Base-by-base conservation (phyloP, 2,888 invertebrate genomes). In the Ichneumon xanthorius region DNA sequence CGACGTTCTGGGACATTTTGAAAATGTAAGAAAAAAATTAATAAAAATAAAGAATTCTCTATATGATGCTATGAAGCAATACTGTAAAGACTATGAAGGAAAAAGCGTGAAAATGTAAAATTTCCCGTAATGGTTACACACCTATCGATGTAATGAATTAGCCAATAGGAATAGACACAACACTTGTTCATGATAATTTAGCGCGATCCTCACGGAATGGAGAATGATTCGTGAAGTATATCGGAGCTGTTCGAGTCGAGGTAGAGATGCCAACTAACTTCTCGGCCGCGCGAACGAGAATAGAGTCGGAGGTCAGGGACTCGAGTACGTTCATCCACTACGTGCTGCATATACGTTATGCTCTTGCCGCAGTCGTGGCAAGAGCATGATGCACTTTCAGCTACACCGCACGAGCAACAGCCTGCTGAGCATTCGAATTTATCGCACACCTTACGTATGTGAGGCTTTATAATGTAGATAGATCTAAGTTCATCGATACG, bases 301-400 rank as follows among this genome's bases (percentile, higher is more conserved):
- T 63, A n/a, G 63, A 33, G 63, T 63, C 63, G 63, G 63, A 63
- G 63, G 63, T 63, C 63, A 63, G 37, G 63, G 63, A 63, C 63
- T 63, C 63, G 30, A 30, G 63, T 30, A 63, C 37, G 19, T 37
- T 63, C 63, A 63, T 63, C 63, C 63, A 37, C 33, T 63, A 33
- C 63, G 37, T 16, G 9, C 37, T 37, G 37, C n/a, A 37, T 63
- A 33, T 37, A 63, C 7, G 16, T n/a, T 11, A n/a, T 30, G 30
- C 33, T 37, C n/a, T 55, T 22, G 55, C 55, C 14, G 63, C 63
- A 63, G 33, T 63, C 33, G 26, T 2, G 26, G 26, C 26, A 26
- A 26, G 26, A 26, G 26, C 63, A 63, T 37, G 63, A 7, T 63
- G 30, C n/a, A 63, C 63, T 63, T 63, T 16, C 37, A 33, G 63